Base-by-base conservation (phyloP, 2,888 invertebrate genomes). In the Melikaiella ostensackeni region DNA sequence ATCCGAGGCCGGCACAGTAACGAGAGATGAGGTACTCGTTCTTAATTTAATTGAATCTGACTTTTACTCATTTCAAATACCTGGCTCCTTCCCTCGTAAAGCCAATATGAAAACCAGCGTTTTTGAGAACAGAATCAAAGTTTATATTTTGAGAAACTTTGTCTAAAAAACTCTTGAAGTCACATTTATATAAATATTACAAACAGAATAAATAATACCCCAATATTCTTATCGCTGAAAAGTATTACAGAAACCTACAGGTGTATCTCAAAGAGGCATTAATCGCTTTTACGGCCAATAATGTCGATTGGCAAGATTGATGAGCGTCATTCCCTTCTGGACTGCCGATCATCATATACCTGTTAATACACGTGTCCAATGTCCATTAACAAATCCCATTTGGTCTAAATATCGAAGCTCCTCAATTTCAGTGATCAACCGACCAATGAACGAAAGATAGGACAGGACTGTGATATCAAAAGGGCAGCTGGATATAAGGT, bases 401-500 rank as follows among this genome's bases (percentile, higher is more conserved):
- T 9, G 30, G 46, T 27, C 30, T 70, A 24, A 50, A 50, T 27
- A 27, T 50, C 46, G 27, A 70, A 19, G n/a, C 50, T n/a, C 27
- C 70, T 70, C 30, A 70, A 70, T 70, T 50, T 46, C 11, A n/a
- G n/a, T 50, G 46, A 70, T 50, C 50, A 50, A 70, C 46, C 13
- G 30, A 50, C 19, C 46, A 70, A n/a, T 46, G 30, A 50, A 70
- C 30, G n/a, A 50, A 50, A 46, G 70, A 50, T 50, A 27, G 1
- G 70, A 46, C 46, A 27, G 46, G 30, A 9, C 30, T 9, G 70
- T 70, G 30, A 46, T 70, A 50, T 46, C 66, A 46, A 70, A 70
- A 70, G 70, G 70, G 50, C 38, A 66, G 66, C 46, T 70, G 46
- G 46, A 70, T 19, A 24, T 42, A 46, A 66, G 66, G 50, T 50